Evolutionary conservation across 2,888 invertebrate genomes (phyloP), one percentile per base, ranked within the genome.

Genomic region (Rotaria macrura): DNA sequence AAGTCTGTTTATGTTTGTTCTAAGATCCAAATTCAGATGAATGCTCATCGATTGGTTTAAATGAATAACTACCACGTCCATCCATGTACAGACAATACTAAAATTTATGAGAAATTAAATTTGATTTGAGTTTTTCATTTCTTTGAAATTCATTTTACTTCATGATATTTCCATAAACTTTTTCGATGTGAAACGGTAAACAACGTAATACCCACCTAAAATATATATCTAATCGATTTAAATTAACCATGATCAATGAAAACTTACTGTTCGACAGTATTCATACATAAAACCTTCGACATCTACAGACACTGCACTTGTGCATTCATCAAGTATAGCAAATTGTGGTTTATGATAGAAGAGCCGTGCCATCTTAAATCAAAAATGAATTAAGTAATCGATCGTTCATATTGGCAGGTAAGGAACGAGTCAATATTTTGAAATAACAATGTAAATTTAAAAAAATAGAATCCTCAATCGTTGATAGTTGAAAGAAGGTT

Each of bases 281-380:
- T 94, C 94, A 90, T 99, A 99, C 95, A 99, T 97, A 88, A 94
- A 94, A 49, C 96, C 97, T 90, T 99, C 99, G 0, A 99, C 98
- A 91, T 99, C 99, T 0, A 98, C 96, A 84, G 96, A 97, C 0
- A 99, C 98, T 0, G 98, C 98, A 90, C 96, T 96, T 1, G 99
- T 99, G 90, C 99, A 99, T 91, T 99, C 99, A 90, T 99, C 99
- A 88, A 99, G 92, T 89, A 99, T 98, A 23, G 99, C 99, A 92
- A 98, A 99, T 92, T 97, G 97, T 0, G 99, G 99, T 90, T 94
- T 94, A 91, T 98, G 97, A 92, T 98, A 98, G 92, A 98, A 97
- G 87, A 98, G 92, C 29, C 97, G 93, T 25, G 97, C 96, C 97
- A 98, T 98, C 93, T 95, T 89, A 1, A 88, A 88, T 87, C 79